Percentiles rank a stretch among this genome's conserved stretches.
Evolutionary conservation across 1,140 invertebrate genomes (phyloP).

Genomic region (Mizuhopecten yessoensis): DNA sequence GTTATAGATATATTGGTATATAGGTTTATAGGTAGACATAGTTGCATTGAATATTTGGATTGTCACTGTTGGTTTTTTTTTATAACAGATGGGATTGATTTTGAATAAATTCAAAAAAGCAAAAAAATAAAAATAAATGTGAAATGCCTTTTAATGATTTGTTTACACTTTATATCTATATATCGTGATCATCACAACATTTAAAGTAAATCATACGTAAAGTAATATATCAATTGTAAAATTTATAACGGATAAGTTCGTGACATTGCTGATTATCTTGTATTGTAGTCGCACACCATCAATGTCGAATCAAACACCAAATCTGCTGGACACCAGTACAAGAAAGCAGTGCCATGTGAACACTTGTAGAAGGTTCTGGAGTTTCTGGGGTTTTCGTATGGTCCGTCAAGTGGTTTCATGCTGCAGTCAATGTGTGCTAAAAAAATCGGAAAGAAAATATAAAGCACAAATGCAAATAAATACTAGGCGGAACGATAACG

Average conservation of each 20-base stretch:
- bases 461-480: too few species aligned
- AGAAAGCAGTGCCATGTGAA: not conserved
- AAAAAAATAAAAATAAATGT: not conserved
- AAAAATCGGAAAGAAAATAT: not conserved
- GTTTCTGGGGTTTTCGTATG: not conserved
- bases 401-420: not conserved
- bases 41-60: too few species aligned
- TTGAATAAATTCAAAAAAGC: too few species aligned
- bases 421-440: not conserved
- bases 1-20: too few species aligned
- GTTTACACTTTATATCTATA: not conserved
- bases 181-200: constrained; percentile 1
- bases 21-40: too few species aligned
- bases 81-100: too few species aligned
- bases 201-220: not conserved
- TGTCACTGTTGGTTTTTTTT: too few species aligned
- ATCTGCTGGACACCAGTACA: not conserved
- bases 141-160: not conserved
- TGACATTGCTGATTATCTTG: not conserved
- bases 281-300: not conserved
- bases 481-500: too few species aligned
- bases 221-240: not conserved
- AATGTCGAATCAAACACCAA: not conserved
- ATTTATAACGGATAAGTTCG: too few species aligned
- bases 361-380: not conserved